Percentiles rank a stretch among this genome's conserved stretches.
These are phyloP conservation scores for Callyntrura guangdongensis DNA, from an alignment of 2,888 invertebrate genomes.

Conservation along the genomic window DNA sequence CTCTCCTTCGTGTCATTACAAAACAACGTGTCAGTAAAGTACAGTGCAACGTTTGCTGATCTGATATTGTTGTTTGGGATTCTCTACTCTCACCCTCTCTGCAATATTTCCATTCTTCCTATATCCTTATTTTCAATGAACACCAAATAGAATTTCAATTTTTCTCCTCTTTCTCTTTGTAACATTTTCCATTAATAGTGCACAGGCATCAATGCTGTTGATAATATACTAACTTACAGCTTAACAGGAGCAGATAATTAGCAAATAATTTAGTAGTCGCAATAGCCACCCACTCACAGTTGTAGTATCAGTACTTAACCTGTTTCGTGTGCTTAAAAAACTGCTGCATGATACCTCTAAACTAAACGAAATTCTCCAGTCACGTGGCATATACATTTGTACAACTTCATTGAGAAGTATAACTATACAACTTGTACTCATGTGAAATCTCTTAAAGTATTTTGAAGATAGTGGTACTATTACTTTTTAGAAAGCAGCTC, in stretches of 20 bases:
- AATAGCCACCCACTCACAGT: not conserved
- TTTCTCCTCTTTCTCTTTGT: constrained; percentile 10
- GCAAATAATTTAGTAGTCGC: constrained; percentile 74
- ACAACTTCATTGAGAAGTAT: too few relatives aligned
- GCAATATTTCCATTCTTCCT: not conserved
- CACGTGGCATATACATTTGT: constrained; percentile 57
- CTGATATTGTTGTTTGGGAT: not conserved
- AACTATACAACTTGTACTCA: not conserved
- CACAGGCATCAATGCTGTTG: not conserved
- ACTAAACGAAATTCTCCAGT: constrained; percentile 57
- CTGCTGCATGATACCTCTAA: not conserved
- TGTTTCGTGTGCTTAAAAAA: constrained; percentile 4
- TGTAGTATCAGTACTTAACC: not conserved
- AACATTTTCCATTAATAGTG: not conserved
- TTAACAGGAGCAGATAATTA: constrained; percentile 69
- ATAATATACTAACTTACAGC: not conserved
- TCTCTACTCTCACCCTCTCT: not conserved
- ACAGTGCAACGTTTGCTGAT: not conserved
- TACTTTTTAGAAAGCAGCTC: not conserved
- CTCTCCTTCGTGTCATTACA: not conserved
- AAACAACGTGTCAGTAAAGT: too few relatives aligned
- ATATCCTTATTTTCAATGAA: constrained; percentile 15
- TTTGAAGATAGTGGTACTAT: not conserved
- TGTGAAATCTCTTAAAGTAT: not conserved
- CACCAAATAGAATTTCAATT: constrained; percentile 39